Evolutionary conservation across 2,888 invertebrate species (phyloP).

Genomic region (Eugnorisma glareosa): DNA sequence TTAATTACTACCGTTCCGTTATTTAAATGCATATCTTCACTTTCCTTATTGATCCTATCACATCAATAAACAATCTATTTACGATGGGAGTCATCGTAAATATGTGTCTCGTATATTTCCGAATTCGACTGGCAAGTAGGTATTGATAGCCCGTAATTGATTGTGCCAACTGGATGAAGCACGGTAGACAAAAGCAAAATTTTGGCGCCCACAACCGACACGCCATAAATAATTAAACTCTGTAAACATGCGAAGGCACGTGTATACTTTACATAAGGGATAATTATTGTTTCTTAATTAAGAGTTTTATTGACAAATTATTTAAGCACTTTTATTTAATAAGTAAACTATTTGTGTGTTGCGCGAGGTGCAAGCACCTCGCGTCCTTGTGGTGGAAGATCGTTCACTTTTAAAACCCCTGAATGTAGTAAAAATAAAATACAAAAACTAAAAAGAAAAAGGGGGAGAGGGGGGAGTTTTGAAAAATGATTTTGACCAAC

Average conservation of each 20-base stretch:
- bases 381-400: too few species aligned
- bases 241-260: slow-evolving; percentile 24
- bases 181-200: slow-evolving; percentile 58
- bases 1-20: background rate
- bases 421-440: too few species aligned
- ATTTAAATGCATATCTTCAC: too few species aligned
- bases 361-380: too few species aligned
- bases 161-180: slow-evolving; percentile 68
- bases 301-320: slow-evolving; percentile 2
- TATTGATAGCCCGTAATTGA: slow-evolving; percentile 67
- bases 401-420: too few species aligned
- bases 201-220: slow-evolving; percentile 71
- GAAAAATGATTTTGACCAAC: too few species aligned
- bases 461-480: too few species aligned
- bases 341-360: too few species aligned
- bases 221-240: slow-evolving; percentile 53
- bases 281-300: background rate
- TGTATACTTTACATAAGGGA: slow-evolving; percentile 9
- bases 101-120: background rate
- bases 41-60: background rate
- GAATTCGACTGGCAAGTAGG: slow-evolving; percentile 52
- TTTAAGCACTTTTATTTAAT: background rate
- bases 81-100: slow-evolving; percentile 17
- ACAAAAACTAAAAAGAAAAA: too few species aligned
- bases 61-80: slow-evolving; percentile 19